Conservation (phyloP, 2,797 vertebrate species). For the Zenarchopterus dispar region DNA sequence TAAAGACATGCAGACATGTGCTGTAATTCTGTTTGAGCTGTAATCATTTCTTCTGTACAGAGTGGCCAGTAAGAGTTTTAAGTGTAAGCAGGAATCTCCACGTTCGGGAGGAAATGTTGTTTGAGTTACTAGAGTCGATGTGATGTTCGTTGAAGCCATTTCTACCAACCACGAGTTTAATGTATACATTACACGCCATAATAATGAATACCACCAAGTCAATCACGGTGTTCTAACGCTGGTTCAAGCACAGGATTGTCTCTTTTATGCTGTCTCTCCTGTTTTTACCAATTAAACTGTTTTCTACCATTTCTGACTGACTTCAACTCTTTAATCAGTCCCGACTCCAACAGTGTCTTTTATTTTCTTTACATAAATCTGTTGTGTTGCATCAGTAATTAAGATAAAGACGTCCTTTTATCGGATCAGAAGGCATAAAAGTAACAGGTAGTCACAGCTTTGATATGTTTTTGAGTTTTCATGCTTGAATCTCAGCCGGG, state of each 20-base stretch:
- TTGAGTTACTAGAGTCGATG: slow-evolving; percentile 44
- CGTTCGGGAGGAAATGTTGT: slow-evolving; percentile 31
- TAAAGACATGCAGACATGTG: slow-evolving; percentile 57
- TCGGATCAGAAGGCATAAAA: too few relatives aligned
- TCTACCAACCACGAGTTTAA: slow-evolving; percentile 48
- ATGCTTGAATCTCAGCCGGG: too few relatives aligned
- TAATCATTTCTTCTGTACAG: slow-evolving; percentile 75
- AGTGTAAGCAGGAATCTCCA: slow-evolving; percentile 50
- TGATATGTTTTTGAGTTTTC: too few relatives aligned
- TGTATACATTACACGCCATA: slow-evolving; percentile 62
- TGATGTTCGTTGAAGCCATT: slow-evolving; percentile 55
- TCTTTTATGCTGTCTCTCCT: slow-evolving; percentile 50
- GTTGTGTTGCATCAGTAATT: too few relatives aligned
- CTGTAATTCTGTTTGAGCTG: slow-evolving; percentile 66
- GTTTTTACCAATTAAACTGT: slow-evolving; percentile 73
- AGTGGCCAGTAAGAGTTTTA: slow-evolving; percentile 73
- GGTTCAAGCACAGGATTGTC: slow-evolving; percentile 42
- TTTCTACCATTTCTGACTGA: slow-evolving; percentile 59
- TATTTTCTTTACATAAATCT: neutral
- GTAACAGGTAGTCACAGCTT: too few relatives aligned
- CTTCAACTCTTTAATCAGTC: slow-evolving; percentile 15
- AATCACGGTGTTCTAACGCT: slow-evolving; percentile 47
- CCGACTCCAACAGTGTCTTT: neutral
- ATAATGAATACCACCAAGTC: slow-evolving; percentile 50
- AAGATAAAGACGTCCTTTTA: too few relatives aligned